phyloP scores from a whole-genome alignment of 2,888 invertebrate species.

The Andrena dorsata region DNA sequence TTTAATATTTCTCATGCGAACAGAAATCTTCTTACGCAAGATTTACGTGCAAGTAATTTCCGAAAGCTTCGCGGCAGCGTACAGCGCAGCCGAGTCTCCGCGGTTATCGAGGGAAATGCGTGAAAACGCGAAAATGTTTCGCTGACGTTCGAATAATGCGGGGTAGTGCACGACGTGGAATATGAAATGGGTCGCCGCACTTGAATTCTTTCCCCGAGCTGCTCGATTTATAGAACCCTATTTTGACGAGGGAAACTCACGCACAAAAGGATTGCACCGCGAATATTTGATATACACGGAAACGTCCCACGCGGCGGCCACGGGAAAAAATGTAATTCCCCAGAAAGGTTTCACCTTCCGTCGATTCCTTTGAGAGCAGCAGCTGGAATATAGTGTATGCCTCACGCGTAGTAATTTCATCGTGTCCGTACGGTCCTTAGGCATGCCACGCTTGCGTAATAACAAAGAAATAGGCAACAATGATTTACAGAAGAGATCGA shows the following conservation, averaged over 20 bases:
- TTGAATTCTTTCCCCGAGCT: constrained; percentile 40
- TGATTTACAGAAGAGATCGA: too few species aligned
- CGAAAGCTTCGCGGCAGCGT: not conserved
- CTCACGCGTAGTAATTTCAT: constrained; percentile 1
- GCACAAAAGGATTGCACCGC: constrained; percentile 44
- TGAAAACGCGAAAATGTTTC: constrained; percentile 13
- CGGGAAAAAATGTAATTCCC: constrained; percentile 52
- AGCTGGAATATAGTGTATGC: not conserved
- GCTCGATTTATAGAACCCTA: constrained; percentile 43
- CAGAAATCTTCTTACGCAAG: constrained; percentile 16
- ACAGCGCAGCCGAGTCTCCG: not conserved
- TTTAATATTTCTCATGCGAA: not conserved
- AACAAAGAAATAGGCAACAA: too few species aligned
- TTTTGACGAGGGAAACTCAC: constrained; percentile 44
- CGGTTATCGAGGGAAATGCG: constrained; percentile 20
- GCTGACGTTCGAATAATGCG: constrained; percentile 52
- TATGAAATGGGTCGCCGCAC: constrained; percentile 53
- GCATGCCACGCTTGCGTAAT: too few species aligned
- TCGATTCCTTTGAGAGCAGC: constrained; percentile 29
- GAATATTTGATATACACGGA: constrained; percentile 43
- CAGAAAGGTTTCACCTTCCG: constrained; percentile 50
- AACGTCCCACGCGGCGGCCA: constrained; percentile 18
- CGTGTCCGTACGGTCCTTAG: not conserved
- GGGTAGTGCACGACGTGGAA: constrained; percentile 18
- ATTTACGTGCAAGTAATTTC: constrained; percentile 32